Evolutionary conservation across 2,888 invertebrate species (phyloP).

Genomic region (Physocephala rufipes): DNA sequence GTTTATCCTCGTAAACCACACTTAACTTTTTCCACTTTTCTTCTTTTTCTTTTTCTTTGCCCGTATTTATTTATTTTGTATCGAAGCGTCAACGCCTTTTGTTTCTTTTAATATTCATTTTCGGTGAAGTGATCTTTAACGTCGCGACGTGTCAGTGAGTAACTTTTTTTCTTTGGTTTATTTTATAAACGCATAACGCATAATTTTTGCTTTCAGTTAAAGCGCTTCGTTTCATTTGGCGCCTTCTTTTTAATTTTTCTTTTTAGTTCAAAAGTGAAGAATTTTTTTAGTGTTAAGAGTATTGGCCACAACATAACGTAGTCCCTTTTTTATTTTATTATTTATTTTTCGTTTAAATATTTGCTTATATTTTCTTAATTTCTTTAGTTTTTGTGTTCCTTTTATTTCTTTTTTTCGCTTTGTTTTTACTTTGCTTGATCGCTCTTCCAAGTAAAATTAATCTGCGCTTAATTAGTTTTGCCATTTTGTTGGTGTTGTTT

Average conservation of each 20-base stretch:
- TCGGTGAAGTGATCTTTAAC: no score
- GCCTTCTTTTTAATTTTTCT: background rate
- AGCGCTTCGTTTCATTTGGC: conserved; percentile 13
- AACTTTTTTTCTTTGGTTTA: background rate
- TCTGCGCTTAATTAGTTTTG: conserved; percentile 59
- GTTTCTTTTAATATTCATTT: no score
- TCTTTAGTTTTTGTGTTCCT: conserved; percentile 8
- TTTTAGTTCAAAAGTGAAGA: conserved; percentile 14
- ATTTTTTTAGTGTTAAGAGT: background rate
- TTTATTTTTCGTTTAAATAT: background rate
- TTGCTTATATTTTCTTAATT: no score
- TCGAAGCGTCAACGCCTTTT: no score
- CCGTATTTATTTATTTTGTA: no score
- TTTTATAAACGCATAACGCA: conserved; percentile 20
- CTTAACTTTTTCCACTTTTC: background rate
- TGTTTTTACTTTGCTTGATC: background rate
- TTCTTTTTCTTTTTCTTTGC: background rate
- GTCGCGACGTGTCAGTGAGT: no score
- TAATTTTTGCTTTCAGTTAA: background rate
- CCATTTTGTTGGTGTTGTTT: background rate
- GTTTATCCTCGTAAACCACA: no score
- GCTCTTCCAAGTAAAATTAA: conserved; percentile 47
- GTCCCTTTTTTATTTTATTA: no score
- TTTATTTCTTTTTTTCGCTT: background rate
- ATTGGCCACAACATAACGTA: no score